Base-by-base conservation (phyloP, 2,797 vertebrate genomes). In the Allochrocebus solatus region DNA sequence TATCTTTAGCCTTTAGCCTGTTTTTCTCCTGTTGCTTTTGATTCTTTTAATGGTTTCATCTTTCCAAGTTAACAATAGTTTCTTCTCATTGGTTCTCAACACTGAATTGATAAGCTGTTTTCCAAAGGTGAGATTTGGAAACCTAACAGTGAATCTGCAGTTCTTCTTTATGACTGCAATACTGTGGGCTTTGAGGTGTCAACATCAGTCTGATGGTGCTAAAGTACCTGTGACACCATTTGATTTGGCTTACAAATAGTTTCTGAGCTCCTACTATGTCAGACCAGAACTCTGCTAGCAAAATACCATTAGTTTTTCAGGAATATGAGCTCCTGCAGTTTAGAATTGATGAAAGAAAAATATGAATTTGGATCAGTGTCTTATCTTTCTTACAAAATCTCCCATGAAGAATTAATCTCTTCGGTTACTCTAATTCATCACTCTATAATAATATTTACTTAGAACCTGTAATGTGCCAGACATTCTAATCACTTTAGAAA, bases 51-150 rank as follows among this genome's bases (percentile, higher is more conserved):
- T 24, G 33, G 10, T 90, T 89, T 96, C 43, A 70, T 33, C 36
- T 81, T 92, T 55, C 43, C 48, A 74, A 55, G 39, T 72, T 36
- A 90, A 22, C 48, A 88, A n/a, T 41, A 24, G 33, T 19, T 89
- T 92, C 50, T 91, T 55, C 26, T 76, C 57, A 72, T 67, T 55
- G 50, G 41, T 17, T 53, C 22, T 93, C n/a, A 80, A 57, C 30
- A 33, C 76, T 81, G 41, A 64, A 83, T 16, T 89, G 64, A 53
- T 59, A 55, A 80, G 61, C 55, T 22, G 43, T 89, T 95, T 89
- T 83, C 70, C 39, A 76, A 84, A 86, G 17, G 30, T 64, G 57
- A 95, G 43, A 88, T 55, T 11, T 91, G n/a, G 43, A 96, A 96
- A 72, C 80, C 22, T 24, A 91, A 83, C 46, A 72, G 43, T 72